A percentile compares a stretch with the other conserved stretches of the same genome.
Evolutionary conservation across 2,888 invertebrate genomes (phyloP).

Genomic region (Acronicta alni): DNA sequence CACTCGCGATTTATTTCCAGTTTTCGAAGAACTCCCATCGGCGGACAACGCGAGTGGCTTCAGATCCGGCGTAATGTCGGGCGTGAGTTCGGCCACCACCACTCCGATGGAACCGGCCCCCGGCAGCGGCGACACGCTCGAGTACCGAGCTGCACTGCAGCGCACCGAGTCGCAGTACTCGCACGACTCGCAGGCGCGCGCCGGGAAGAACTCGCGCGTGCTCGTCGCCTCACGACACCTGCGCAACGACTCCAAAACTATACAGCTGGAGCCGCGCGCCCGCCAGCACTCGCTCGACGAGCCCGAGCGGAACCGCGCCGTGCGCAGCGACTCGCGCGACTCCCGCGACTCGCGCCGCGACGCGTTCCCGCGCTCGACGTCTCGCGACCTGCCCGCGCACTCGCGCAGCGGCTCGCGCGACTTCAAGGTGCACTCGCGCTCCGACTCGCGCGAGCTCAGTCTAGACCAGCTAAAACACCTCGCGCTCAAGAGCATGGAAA

Average conservation of each 20-base stretch:
- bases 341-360: conserved; percentile 63
- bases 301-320: conserved; percentile 65
- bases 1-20: conserved; percentile 73
- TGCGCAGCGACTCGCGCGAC: conserved; percentile 69
- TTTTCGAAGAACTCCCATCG: conserved; percentile 93
- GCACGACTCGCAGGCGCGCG: conserved; percentile 69
- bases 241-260: conserved; percentile 91
- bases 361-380: conserved; percentile 67
- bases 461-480: conserved; percentile 84
- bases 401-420: conserved; percentile 71
- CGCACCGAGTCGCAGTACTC: conserved; percentile 84
- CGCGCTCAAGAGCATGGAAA: conserved; percentile 85
- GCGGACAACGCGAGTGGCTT: conserved; percentile 87
- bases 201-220: conserved; percentile 77
- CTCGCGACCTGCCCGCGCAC: conserved; percentile 62
- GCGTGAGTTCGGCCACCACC: conserved; percentile 77
- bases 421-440: conserved; percentile 85
- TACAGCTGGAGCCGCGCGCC: conserved; percentile 90
- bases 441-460: conserved; percentile 85
- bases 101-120: conserved; percentile 75
- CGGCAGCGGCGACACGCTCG: conserved; percentile 43
- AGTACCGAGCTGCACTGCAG: conserved; percentile 66
- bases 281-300: conserved; percentile 79
- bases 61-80: conserved; percentile 80
- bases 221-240: conserved; percentile 88